Base-by-base conservation (phyloP, 2,888 invertebrate species). In the Phymatocera aterrima region DNA sequence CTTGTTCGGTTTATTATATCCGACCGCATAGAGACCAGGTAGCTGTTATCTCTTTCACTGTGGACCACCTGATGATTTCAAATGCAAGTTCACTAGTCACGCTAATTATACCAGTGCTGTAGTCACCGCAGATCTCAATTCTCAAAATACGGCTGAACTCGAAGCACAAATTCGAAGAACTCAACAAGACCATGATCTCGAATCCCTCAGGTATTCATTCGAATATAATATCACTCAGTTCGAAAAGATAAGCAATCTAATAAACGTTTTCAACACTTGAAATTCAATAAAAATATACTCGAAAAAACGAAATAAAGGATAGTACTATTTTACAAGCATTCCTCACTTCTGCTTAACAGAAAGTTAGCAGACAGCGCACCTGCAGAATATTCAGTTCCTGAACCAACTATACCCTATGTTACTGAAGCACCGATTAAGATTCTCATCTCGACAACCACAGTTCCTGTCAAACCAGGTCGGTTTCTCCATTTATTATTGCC, bases 41-140 rank as follows among this genome's bases (percentile, higher is more conserved):
- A 96, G 97, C 88, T 98, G 97, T 90, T 98, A 97, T 90, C 92
- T 98, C 83, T 98, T 98, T 91, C 95, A 96, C 90, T 98, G 98
- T 90, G 97, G 98, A 1, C 95, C 96, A 4, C 95, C 96, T 0
- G 96, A 96, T 88, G 96, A 97, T 90, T 97, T 97, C 91, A 96
- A 96, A 87, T 98, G 98, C 92, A 97, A 97, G 92, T 98, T 98
- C 89, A 97, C 97, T 1, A 93, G 94, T 80, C 97, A 98, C 90
- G 93, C 94, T 74, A 96, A 97, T 92, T 98, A 97, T 90, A 96
- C 96, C 81, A 97, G 97, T 90, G 97, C 96, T 68, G 95, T 97
- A 83, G 92, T 97, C 83, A 94, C 95, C 74, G 92, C 95, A 37
- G 94, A 94, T 89, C 84, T 91, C 86, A 85, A 92, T 87, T 86